Evolutionary conservation across 2,113 vertebrate species (phyloP).

Genomic region (Urocolius indicus): DNA sequence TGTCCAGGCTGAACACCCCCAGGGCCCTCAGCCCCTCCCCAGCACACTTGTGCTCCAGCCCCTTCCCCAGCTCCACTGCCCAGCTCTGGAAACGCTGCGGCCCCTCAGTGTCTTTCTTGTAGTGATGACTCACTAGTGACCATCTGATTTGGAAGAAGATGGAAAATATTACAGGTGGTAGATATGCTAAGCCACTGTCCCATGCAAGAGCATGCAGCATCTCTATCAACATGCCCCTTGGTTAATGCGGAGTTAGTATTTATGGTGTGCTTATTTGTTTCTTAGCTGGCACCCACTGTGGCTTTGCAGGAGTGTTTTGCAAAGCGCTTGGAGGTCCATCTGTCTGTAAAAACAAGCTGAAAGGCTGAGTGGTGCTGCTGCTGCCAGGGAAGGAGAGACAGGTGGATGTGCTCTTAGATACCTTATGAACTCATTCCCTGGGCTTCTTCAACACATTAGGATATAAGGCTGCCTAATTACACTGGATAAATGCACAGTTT

Average conservation of each 20-base stretch:
- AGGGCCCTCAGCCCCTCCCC: too few relatives aligned
- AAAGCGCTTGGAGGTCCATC: background rate
- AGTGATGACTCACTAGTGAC: fast-evolving
- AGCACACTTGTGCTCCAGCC: too few relatives aligned
- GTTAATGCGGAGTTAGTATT: too few relatives aligned
- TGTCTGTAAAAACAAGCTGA: background rate
- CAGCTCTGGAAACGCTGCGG: too few relatives aligned
- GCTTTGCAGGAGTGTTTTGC: background rate
- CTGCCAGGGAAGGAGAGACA: background rate
- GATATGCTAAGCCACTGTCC: background rate
- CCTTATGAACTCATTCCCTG: background rate
- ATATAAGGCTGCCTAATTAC: background rate
- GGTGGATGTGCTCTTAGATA: background rate
- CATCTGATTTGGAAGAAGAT: background rate
- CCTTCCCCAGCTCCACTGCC: too few relatives aligned
- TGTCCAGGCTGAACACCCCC: too few relatives aligned
- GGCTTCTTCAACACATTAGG: background rate
- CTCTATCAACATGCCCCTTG: background rate
- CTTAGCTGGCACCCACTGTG: background rate
- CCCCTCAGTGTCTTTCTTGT: too few relatives aligned
- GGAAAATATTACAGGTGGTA: background rate
- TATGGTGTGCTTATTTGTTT: background rate
- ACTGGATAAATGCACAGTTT: too few relatives aligned
- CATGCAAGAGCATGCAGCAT: background rate
- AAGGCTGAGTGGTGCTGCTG: background rate